A percentile compares a stretch with the other conserved stretches of the same genome.
Conservation (phyloP, 2,113 vertebrate genomes). For the Colius striatus region DNA sequence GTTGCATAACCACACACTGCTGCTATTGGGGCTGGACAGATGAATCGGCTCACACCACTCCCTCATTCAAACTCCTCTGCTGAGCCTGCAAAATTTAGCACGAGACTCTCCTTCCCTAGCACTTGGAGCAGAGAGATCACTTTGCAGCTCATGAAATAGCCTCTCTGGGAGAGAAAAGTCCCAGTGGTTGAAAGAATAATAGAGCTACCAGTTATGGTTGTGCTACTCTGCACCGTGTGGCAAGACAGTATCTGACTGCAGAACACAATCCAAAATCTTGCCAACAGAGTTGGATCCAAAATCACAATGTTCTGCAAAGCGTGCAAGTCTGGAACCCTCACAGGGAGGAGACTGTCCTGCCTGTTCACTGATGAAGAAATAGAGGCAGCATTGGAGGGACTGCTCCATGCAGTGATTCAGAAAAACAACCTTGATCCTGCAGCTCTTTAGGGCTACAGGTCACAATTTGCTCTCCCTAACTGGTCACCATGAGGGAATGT, state of each 20-base stretch:
- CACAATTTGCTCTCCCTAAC: background rate
- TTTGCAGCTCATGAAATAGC: background rate
- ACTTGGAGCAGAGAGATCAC: background rate
- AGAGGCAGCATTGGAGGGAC: background rate
- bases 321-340: background rate
- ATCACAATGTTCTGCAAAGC: fast-evolving
- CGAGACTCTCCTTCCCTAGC: background rate
- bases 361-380: background rate
- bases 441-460: background rate
- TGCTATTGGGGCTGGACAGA: background rate
- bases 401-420: background rate
- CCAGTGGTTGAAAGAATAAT: background rate
- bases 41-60: too few relatives aligned
- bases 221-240: background rate
- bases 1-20: background rate
- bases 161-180: background rate
- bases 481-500: fast-evolving
- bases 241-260: background rate
- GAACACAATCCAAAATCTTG: background rate
- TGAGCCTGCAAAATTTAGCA: background rate
- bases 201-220: background rate
- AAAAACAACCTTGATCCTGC: background rate
- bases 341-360: background rate
- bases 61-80: background rate
- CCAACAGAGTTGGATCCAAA: background rate